Conservation (phyloP, 2,888 invertebrate species). For the Drosophila multiciliata region DNA sequence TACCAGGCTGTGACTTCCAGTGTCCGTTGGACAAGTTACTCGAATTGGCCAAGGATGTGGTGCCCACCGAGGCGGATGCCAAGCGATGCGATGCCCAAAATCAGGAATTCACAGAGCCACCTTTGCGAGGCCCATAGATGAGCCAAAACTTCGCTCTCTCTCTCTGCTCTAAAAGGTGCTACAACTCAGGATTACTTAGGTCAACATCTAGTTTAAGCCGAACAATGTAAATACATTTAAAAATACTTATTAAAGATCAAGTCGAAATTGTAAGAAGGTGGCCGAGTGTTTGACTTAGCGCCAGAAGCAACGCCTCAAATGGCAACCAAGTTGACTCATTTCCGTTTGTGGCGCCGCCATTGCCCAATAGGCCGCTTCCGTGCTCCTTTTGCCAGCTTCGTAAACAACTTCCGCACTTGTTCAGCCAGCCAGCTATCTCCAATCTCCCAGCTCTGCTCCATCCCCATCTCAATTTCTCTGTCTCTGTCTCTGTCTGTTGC, state of each 20-base stretch:
- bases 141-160: not conserved
- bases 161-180: constrained; percentile 26
- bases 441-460: constrained; percentile 1
- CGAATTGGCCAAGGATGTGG: constrained; percentile 85
- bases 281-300: constrained; percentile 36
- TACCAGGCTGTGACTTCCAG: constrained; percentile 88
- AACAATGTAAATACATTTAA: constrained; percentile 3
- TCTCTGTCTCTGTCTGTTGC: constrained; percentile 6
- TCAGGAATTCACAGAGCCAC: constrained; percentile 86
- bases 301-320: constrained; percentile 57
- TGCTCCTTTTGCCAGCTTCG: constrained; percentile 66
- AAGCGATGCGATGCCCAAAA: constrained; percentile 87
- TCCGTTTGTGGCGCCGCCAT: constrained; percentile 76
- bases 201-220: constrained; percentile 24
- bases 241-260: constrained; percentile 44
- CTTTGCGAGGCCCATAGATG: constrained; percentile 84
- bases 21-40: constrained; percentile 88
- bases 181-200: constrained; percentile 40
- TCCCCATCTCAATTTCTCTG: not conserved
- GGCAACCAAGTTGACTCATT: constrained; percentile 77
- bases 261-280: constrained; percentile 23
- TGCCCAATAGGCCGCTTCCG: constrained; percentile 78
- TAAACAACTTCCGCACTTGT: constrained; percentile 78
- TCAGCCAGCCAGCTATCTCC: constrained; percentile 39
- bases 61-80: constrained; percentile 86